A percentile compares a stretch with the other conserved stretches of the same genome.
These are phyloP conservation scores for Scomber japonicus DNA, from an alignment of 2,113 vertebrate genomes.

Conservation along the genomic window DNA sequence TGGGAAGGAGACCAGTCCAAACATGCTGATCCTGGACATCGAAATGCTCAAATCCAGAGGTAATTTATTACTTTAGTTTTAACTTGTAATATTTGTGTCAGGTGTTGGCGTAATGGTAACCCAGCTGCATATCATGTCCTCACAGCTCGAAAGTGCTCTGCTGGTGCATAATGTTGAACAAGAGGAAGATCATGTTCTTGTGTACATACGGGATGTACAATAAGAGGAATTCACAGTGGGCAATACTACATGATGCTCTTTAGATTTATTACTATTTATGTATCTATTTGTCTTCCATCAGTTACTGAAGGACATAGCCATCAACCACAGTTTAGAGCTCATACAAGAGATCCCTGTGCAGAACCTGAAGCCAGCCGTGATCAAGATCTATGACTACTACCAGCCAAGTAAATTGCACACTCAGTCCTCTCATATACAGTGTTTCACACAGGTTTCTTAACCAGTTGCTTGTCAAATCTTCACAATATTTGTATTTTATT, in stretches of 20 bases:
- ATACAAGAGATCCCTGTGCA: too few species aligned
- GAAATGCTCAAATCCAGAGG: conserved; percentile 37
- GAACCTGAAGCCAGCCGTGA: too few species aligned
- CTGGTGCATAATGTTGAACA: conserved; percentile 63
- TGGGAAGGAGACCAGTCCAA: conserved; percentile 1
- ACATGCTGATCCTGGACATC: conserved; percentile 75
- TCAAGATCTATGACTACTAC: too few species aligned
- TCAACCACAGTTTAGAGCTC: too few species aligned
- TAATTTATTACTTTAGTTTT: background rate
- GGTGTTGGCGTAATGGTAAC: background rate
- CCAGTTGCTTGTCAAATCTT: too few species aligned
- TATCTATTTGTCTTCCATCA: background rate
- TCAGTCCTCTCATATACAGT: too few species aligned
- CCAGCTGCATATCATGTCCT: background rate
- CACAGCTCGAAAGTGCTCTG: conserved; percentile 31
- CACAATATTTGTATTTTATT: too few species aligned
- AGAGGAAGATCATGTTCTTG: conserved; percentile 60
- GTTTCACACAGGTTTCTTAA: too few species aligned
- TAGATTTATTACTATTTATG: background rate
- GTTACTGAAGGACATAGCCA: too few species aligned
- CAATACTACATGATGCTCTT: too few species aligned
- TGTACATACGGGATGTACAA: conserved; percentile 64
- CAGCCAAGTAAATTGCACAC: too few species aligned
- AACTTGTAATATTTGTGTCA: background rate
- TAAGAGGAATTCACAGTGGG: background rate